Percentiles rank a stretch among this genome's conserved stretches.
Conservation (phyloP, 2,113 vertebrate genomes). For the Corydoras maculifer region DNA sequence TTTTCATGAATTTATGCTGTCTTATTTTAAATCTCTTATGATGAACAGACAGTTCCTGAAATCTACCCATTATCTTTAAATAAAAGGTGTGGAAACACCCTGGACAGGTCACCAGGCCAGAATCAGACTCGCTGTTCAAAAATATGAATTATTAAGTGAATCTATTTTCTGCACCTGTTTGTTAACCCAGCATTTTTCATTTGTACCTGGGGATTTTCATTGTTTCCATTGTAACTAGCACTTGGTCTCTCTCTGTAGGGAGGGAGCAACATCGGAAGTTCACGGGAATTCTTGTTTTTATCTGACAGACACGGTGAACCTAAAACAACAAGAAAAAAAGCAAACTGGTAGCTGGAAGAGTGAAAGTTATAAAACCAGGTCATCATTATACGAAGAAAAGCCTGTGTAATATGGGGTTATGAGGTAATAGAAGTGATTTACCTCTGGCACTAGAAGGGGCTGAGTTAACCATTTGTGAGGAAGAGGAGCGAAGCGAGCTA, state of each 20-base stretch:
- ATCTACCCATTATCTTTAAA: too few species aligned
- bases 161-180: too few species aligned
- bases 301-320: conserved; percentile 93
- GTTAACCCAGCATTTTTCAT: not conserved
- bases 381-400: not conserved
- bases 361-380: too few species aligned
- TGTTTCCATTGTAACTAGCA: conserved; percentile 82
- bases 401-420: conserved; percentile 34
- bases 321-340: not conserved
- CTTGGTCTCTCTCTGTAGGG: conserved; percentile 84
- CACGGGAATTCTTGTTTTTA: conserved; percentile 87
- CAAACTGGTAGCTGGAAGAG: too few species aligned
- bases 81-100: too few species aligned
- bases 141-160: too few species aligned
- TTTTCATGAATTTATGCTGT: too few species aligned
- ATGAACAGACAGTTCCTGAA: too few species aligned
- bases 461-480: conserved; percentile 92
- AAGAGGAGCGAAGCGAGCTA: conserved; percentile 92
- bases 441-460: conserved; percentile 92
- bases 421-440: conserved; percentile 50
- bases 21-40: too few species aligned
- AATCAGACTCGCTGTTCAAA: too few species aligned
- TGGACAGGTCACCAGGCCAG: too few species aligned
- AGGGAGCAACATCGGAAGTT: conserved; percentile 89
- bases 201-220: conserved; percentile 85